phyloP scores from a whole-genome alignment of 2,113 vertebrate species.

The Cynoglossus semilaevis region DNA sequence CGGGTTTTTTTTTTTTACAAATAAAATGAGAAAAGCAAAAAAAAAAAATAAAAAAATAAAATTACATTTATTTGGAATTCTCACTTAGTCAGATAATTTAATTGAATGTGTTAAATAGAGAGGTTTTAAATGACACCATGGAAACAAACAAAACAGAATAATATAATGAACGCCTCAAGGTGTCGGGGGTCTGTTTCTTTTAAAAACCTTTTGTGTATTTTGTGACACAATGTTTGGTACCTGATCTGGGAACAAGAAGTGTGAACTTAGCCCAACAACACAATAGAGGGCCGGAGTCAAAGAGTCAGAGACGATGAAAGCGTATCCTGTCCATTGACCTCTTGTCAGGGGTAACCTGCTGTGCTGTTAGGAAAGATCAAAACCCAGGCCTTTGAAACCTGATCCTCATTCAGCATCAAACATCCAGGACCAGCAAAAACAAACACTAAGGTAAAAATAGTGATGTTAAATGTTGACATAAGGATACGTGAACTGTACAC shows the following conservation, averaged over 20 bases:
- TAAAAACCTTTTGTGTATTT: background rate
- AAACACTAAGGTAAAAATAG: slow-evolving; percentile 41
- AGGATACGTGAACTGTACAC: no score
- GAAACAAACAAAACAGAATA: background rate
- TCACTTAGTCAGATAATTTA: no score
- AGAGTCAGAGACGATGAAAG: slow-evolving; percentile 60
- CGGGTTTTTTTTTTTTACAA: no score
- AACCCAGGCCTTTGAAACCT: slow-evolving; percentile 67
- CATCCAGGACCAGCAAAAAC: slow-evolving; percentile 59
- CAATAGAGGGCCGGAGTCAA: slow-evolving; percentile 51
- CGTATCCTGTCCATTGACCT: slow-evolving; percentile 62
- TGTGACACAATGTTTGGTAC: background rate
- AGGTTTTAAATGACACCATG: background rate
- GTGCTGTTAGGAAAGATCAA: slow-evolving; percentile 47
- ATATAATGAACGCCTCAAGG: background rate
- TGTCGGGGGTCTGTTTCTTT: background rate
- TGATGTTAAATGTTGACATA: no score
- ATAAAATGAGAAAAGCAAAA: no score
- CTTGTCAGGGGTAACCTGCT: slow-evolving; percentile 48
- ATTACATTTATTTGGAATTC: no score
- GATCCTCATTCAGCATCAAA: slow-evolving; percentile 66
- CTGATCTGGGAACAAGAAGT: slow-evolving; percentile 44
- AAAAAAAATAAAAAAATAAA: no score
- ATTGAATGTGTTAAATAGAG: no score
- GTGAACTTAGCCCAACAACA: slow-evolving; percentile 46